Evolutionary conservation across 2,797 vertebrate species (phyloP).

Genomic region (Sebastes taczanowskii): DNA sequence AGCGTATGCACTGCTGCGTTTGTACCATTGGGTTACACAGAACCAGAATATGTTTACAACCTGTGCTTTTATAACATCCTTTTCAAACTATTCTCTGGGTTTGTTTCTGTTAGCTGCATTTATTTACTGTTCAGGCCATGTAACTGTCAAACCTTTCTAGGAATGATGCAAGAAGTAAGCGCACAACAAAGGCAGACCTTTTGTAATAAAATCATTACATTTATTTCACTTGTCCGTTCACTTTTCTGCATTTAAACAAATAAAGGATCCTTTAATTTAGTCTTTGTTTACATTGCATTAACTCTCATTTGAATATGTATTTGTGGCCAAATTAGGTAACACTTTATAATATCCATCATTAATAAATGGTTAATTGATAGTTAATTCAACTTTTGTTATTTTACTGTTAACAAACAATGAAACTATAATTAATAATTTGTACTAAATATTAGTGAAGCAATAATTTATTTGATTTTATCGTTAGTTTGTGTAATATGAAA

Average conservation of each 20-base stretch:
- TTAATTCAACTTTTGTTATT: no score
- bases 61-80: neutral
- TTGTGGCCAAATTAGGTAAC: neutral
- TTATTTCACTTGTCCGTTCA: slow-evolving; percentile 17
- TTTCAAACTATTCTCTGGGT: neutral
- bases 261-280: neutral
- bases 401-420: no score
- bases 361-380: no score
- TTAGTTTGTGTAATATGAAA: no score
- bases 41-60: neutral
- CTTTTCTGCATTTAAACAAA: neutral
- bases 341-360: no score
- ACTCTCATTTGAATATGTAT: neutral
- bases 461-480: no score
- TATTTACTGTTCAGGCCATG: neutral
- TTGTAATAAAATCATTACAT: neutral
- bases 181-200: neutral
- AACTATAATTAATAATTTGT: no score
- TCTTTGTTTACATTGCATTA: neutral
- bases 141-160: neutral
- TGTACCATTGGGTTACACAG: neutral
- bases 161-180: neutral
- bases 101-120: neutral
- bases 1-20: neutral
- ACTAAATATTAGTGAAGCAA: no score